Conservation (phyloP, 2,113 vertebrate species). For the Pseudorhombus dupliciocellatus region DNA sequence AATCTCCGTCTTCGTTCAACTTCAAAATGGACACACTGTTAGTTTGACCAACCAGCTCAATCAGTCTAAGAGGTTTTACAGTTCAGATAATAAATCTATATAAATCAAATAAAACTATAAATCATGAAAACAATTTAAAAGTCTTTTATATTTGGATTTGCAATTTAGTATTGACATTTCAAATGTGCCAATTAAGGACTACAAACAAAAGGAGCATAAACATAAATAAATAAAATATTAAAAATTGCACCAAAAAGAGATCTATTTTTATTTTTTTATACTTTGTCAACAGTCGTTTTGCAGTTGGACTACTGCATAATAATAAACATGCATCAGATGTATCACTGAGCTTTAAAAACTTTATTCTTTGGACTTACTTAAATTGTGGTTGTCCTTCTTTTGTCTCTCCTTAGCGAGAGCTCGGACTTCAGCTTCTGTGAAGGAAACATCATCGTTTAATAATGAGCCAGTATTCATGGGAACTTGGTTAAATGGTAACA, state of each 20-base stretch:
- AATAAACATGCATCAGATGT: background rate
- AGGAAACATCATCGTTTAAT: background rate
- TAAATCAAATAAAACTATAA: background rate
- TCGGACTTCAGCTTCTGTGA: constrained; percentile 75
- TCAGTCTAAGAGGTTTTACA: background rate
- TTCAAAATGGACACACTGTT: constrained; percentile 43
- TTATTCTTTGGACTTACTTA: constrained; percentile 84
- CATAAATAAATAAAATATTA: background rate
- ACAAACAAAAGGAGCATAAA: background rate
- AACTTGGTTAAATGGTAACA: background rate
- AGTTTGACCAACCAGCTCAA: background rate
- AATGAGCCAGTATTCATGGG: background rate
- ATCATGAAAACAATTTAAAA: too few species aligned
- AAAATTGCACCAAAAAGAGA: background rate
- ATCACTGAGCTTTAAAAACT: background rate
- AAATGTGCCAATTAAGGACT: background rate
- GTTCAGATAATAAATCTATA: background rate
- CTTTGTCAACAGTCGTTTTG: background rate
- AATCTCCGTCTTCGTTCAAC: constrained; percentile 91
- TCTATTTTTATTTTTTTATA: background rate
- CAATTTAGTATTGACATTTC: too few species aligned
- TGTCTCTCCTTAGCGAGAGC: constrained; percentile 89
- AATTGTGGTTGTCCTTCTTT: constrained; percentile 95
- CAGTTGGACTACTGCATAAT: background rate
- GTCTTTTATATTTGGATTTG: background rate